A percentile compares a stretch with the other conserved stretches of the same genome.
Evolutionary conservation across 2,888 invertebrate genomes (phyloP).

Genomic region (Noctua comes): DNA sequence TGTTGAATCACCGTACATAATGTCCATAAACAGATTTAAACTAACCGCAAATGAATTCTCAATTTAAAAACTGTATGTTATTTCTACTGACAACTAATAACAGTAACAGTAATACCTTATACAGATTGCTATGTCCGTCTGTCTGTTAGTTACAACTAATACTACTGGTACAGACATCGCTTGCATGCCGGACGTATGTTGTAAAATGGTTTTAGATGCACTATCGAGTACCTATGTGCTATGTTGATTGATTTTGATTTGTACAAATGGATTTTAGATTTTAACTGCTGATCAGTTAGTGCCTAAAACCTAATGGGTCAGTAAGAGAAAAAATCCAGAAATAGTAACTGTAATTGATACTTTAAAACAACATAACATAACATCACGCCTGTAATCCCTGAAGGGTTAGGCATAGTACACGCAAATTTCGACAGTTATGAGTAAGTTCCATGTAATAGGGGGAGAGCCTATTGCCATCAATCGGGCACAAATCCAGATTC

Average conservation of each 20-base stretch:
- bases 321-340: background rate
- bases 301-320: background rate
- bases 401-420: too few relatives aligned
- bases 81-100: too few relatives aligned
- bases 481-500: too few relatives aligned
- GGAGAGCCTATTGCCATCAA: too few relatives aligned
- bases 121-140: conserved; percentile 44
- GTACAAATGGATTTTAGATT: background rate
- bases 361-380: too few relatives aligned
- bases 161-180: conserved; percentile 24
- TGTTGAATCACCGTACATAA: background rate
- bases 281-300: background rate
- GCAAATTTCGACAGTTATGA: too few relatives aligned
- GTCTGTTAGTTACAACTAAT: conserved; percentile 14
- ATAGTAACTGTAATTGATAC: background rate
- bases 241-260: background rate
- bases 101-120: conserved; percentile 47
- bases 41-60: background rate
- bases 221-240: background rate
- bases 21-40: background rate
- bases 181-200: conserved; percentile 41
- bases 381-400: too few relatives aligned
- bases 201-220: conserved; percentile 34
- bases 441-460: too few relatives aligned
- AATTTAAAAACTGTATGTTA: background rate